These are phyloP conservation scores for Idaea dimidiata DNA, from an alignment of 2,888 invertebrate genomes.

Conservation along the genomic window DNA sequence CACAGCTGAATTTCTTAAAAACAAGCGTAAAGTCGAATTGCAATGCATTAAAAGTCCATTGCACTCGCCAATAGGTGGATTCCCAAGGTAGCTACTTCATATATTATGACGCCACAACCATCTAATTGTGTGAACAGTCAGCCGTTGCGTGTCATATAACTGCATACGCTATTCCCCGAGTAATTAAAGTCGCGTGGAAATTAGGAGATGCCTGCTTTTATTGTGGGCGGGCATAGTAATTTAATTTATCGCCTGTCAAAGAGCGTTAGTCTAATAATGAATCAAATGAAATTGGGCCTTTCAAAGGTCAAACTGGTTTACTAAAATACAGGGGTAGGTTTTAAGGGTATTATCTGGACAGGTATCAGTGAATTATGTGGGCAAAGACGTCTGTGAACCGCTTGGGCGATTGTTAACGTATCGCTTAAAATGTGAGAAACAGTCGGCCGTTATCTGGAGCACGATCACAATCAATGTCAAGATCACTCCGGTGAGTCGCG, in stretches of 20 bases:
- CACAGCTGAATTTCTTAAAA: background rate
- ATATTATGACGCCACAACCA: conserved; percentile 32
- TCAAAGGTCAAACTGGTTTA: no score
- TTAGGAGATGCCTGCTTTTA: background rate
- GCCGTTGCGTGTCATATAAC: conserved; percentile 21
- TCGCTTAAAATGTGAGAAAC: background rate
- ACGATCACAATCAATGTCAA: conserved; percentile 24
- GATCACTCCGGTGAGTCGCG: conserved; percentile 13
- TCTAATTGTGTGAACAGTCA: conserved; percentile 41
- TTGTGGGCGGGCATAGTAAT: background rate
- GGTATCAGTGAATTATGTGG: background rate
- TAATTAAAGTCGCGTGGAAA: background rate
- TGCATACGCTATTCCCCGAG: conserved; percentile 13
- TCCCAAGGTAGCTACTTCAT: conserved; percentile 37
- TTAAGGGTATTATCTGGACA: background rate
- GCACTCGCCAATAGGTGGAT: conserved; percentile 28
- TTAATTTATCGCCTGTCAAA: background rate
- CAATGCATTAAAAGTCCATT: conserved; percentile 27
- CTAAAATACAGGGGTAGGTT: no score
- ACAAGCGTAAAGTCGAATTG: background rate
- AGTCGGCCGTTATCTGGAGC: background rate
- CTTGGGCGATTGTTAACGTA: background rate
- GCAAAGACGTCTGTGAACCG: background rate
- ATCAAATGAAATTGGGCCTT: no score
- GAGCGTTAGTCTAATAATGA: background rate